Conservation (phyloP, 2,888 invertebrate species). For the Thymelicus acteon region DNA sequence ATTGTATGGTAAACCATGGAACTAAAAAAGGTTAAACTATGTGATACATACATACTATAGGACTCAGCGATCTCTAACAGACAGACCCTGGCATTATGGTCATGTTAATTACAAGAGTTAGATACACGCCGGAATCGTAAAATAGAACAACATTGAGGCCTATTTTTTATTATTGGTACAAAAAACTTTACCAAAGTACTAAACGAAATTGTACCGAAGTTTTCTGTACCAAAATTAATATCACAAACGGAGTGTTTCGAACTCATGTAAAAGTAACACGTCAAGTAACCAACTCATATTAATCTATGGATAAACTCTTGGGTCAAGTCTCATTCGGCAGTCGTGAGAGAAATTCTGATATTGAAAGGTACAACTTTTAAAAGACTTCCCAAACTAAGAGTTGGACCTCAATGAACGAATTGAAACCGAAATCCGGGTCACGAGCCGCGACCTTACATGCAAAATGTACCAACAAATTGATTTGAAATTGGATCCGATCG, state of each 20-base stretch:
- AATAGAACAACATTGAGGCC: too few species aligned
- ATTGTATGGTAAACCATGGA: too few species aligned
- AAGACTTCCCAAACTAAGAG: not conserved
- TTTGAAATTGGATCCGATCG: too few species aligned
- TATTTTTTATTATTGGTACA: too few species aligned
- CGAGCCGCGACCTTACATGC: not conserved
- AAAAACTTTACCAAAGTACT: too few species aligned
- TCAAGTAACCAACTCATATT: not conserved
- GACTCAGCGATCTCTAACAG: too few species aligned
- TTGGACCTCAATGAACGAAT: not conserved
- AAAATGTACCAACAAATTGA: too few species aligned
- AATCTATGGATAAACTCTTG: not conserved
- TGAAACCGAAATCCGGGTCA: not conserved
- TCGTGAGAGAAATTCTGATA: conserved; percentile 27
- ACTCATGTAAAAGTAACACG: not conserved
- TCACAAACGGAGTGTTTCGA: not conserved
- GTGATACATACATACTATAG: too few species aligned
- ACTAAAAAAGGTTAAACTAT: too few species aligned
- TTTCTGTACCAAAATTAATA: not conserved
- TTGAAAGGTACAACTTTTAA: conserved; percentile 2
- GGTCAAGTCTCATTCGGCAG: not conserved
- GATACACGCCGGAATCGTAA: too few species aligned
- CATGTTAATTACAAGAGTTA: too few species aligned
- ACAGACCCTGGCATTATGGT: too few species aligned
- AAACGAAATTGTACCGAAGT: not conserved